These are phyloP conservation scores for Romanogobio albipinnatus DNA, from an alignment of 2,113 vertebrate species.

Conservation along the genomic window DNA sequence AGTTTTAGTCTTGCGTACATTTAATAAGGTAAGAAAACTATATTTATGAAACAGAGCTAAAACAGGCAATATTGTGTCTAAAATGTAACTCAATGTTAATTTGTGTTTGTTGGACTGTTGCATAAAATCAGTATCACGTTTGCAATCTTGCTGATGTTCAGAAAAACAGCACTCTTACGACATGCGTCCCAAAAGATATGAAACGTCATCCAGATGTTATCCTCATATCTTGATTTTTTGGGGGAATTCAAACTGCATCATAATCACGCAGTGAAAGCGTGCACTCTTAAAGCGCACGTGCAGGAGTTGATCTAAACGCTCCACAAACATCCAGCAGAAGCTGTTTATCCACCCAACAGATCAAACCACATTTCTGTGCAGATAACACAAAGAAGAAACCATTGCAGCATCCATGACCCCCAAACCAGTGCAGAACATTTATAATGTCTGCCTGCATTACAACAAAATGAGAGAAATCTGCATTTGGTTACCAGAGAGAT, in stretches of 20 bases:
- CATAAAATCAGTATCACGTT: neutral
- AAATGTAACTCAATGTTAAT: too few relatives aligned
- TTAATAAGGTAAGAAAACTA: too few relatives aligned
- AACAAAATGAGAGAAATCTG: too few relatives aligned
- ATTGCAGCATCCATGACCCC: neutral
- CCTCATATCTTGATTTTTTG: neutral
- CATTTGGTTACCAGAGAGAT: too few relatives aligned
- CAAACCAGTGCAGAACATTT: too few relatives aligned
- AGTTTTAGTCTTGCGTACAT: too few relatives aligned
- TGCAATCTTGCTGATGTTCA: neutral
- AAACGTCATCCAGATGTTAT: too few relatives aligned
- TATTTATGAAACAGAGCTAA: too few relatives aligned
- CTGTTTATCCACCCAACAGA: neutral
- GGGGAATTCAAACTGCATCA: neutral
- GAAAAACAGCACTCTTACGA: neutral
- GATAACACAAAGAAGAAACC: neutral
- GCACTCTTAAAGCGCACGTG: neutral
- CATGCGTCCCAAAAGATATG: too few relatives aligned
- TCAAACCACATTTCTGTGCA: neutral
- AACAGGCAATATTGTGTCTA: too few relatives aligned
- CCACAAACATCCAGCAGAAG: neutral
- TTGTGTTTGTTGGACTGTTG: neutral
- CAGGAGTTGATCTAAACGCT: neutral
- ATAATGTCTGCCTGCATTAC: too few relatives aligned
- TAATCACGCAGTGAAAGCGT: neutral